Evolutionary conservation across 2,888 invertebrate genomes (phyloP), one percentile per base, ranked within the genome.

Genomic region (Amiota communis): DNA sequence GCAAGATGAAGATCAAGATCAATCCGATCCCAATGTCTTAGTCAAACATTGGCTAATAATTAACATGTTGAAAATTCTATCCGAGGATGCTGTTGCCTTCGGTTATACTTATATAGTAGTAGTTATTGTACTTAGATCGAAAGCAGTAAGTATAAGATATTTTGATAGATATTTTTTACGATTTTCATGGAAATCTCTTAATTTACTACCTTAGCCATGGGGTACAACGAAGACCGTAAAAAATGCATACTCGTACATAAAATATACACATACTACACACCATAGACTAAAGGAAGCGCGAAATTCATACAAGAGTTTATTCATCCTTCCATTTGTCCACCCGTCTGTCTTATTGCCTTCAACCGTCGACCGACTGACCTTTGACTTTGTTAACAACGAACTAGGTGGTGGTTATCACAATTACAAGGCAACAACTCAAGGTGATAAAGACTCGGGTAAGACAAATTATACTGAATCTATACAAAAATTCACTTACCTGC

Each of bases 171-270:
- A 1, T 78, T 78, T 81, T 86, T 84, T 84, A 86, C 80, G 86
- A 84, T 86, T 84, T 84, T 84, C 85, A 77, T 80, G 82, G 85
- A 84, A 84, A 83, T 81, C 76, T 81, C 75, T 74, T 77, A 81
- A 78, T 78, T 79, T 79, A 83, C 78, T 79, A 49, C 71, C 51
- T 70, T 47, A 13, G 73, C 67, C 57, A 17, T 20, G 67, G 57
- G 67, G 57, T 68, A 47, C 61, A 53, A n/a, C 49, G 17, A 68
- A 51, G 72, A 69, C 83, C 83, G 70, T 86, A 85, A 83, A 86
- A 83, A 82, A 80, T 61, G 75, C 78, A 79, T 73, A 51, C 36
- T 36, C 6, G 6, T 36, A 36, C 61, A 15, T 36, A 36, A 61
- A 15, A 36, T 10, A 12, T 47, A 47, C 9, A 64, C 36, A 20